These are phyloP conservation scores for Drosophila oshimai DNA, from an alignment of 1,140 invertebrate genomes.

Conservation along the genomic window DNA sequence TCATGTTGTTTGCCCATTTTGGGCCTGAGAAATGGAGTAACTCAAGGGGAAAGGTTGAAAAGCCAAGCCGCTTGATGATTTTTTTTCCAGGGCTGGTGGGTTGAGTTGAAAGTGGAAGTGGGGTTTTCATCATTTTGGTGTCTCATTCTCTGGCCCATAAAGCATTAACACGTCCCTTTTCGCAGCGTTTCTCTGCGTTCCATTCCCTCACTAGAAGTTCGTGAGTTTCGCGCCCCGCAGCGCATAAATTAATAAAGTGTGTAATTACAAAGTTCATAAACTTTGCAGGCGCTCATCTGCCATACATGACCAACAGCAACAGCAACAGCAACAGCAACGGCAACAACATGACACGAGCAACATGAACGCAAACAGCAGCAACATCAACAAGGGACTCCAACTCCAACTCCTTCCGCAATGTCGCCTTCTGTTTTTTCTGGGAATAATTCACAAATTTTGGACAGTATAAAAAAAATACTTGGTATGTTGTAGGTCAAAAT, in stretches of 20 bases:
- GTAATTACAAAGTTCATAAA: constrained; percentile 81
- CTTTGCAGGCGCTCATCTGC: constrained; percentile 67
- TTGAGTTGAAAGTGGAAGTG: not conserved
- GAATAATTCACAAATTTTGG: not conserved
- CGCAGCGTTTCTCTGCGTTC: constrained; percentile 6
- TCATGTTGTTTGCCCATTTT: not conserved
- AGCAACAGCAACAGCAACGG: constrained; percentile 11
- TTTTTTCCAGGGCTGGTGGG: not conserved
- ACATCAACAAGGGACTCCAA: not conserved
- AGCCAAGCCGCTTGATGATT: constrained; percentile 21
- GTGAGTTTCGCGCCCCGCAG: constrained; percentile 53
- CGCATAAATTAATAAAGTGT: constrained; percentile 81
- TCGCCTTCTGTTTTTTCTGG: constrained; percentile 3
- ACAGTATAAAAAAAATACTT: not conserved
- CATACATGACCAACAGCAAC: constrained; percentile 56
- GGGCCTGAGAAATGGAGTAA: not conserved
- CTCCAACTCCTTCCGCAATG: not conserved
- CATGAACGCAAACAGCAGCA: constrained; percentile 3
- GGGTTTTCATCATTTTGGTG: constrained; percentile 29
- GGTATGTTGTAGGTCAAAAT: not conserved
- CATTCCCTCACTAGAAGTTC: constrained; percentile 38
- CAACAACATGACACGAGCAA: not conserved
- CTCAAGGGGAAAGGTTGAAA: constrained; percentile 26
- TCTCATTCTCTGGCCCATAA: constrained; percentile 43
- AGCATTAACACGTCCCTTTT: constrained; percentile 66